These are phyloP conservation scores for Lasioglossum baleicum DNA, from an alignment of 1,140 invertebrate genomes.

Conservation along the genomic window DNA sequence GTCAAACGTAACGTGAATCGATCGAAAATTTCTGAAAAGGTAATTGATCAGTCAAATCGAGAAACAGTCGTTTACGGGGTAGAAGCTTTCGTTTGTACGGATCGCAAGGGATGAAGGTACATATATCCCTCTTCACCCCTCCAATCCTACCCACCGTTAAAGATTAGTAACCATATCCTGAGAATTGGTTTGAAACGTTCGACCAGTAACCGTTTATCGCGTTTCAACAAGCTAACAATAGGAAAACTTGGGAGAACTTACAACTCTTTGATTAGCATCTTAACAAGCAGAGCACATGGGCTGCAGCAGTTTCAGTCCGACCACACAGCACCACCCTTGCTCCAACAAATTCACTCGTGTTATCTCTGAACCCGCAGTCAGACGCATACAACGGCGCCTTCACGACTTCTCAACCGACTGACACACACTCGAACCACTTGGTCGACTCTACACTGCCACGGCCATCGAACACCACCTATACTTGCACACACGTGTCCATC, in stretches of 20 bases:
- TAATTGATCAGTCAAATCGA: not conserved
- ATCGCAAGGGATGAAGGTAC: slow-evolving; percentile 57
- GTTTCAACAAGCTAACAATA: not conserved
- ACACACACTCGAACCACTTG: slow-evolving; percentile 49
- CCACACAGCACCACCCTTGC: slow-evolving; percentile 59
- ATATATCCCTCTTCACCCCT: slow-evolving; percentile 32
- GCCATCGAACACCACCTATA: slow-evolving; percentile 50
- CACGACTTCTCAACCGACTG: slow-evolving; percentile 54
- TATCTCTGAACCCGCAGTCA: slow-evolving; percentile 58
- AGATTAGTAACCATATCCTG: slow-evolving; percentile 63
- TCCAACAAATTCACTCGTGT: slow-evolving; percentile 55
- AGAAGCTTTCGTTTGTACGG: not conserved
- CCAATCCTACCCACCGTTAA: slow-evolving; percentile 58
- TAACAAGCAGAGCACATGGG: slow-evolving; percentile 68
- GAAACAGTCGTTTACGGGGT: not conserved
- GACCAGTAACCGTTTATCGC: slow-evolving; percentile 29
- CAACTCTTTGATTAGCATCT: slow-evolving; percentile 80
- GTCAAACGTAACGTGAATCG: slow-evolving; percentile 21
- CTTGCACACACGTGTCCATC: slow-evolving; percentile 53
- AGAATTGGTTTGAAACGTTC: slow-evolving; percentile 55
- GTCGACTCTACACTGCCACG: slow-evolving; percentile 44
- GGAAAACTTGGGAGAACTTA: slow-evolving; percentile 61
- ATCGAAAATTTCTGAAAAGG: not conserved
- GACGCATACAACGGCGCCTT: slow-evolving; percentile 39
- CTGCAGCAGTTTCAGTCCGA: slow-evolving; percentile 51